phyloP scores from a whole-genome alignment of 2,113 vertebrate genomes.

The Calidris pugnax region DNA sequence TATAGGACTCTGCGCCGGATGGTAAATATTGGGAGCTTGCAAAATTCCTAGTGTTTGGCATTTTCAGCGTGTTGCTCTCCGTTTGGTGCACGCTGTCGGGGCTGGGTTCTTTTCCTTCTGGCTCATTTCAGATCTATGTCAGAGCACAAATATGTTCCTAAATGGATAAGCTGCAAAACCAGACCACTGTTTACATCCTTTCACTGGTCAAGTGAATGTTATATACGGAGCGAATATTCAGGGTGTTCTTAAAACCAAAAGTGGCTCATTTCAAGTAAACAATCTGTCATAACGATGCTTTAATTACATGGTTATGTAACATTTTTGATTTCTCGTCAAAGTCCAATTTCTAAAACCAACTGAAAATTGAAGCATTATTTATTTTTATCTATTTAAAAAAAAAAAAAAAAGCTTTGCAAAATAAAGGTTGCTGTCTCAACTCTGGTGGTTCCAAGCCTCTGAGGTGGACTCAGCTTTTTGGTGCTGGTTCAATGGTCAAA shows the following conservation, averaged over 20 bases:
- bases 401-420: background rate
- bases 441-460: background rate
- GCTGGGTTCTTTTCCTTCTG: background rate
- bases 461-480: background rate
- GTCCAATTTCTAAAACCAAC: background rate
- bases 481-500: background rate
- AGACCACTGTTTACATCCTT: background rate
- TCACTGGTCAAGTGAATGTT: background rate
- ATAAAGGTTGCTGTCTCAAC: background rate
- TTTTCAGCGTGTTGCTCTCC: background rate
- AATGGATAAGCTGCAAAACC: background rate
- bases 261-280: background rate
- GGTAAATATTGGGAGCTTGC: background rate
- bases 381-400: background rate
- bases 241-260: background rate
- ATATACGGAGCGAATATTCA: background rate
- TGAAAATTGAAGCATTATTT: background rate
- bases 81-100: accelerated
- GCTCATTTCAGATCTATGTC: background rate
- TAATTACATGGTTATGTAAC: background rate
- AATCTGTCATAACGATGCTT: background rate
- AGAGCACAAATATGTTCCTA: background rate
- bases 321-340: background rate
- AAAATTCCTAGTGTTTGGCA: background rate
- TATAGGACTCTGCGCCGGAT: background rate